Base-by-base conservation (phyloP, 1,140 invertebrate species). In the Drosophila arawakana region DNA sequence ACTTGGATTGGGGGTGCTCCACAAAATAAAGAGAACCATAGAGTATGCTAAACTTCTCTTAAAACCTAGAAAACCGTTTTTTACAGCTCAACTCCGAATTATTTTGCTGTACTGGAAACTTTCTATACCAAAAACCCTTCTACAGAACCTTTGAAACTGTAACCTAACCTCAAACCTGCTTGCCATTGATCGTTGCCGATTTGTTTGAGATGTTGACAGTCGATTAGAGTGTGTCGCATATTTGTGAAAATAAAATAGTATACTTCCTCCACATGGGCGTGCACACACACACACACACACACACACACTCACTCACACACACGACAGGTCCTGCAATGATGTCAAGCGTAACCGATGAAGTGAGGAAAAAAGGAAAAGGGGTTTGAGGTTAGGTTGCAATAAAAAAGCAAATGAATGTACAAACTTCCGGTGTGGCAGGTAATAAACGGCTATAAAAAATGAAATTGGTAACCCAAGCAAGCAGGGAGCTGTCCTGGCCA, bases 331-430 rank as follows among this genome's bases (percentile, higher is more conserved):
- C 54, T 50, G 15, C 9, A 66, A 46, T 15, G 35, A 55, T 73
- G 57, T 69, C 71, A 61, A 55, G 68, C 50, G 68, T 15, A 59
- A 18, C 66, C 54, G 18, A 21, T 11, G 35, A 49, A 47, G 8
- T 5, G 25, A 30, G 25, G 6, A 30, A 30, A 30, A 30, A 30
- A 30, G 25, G 25, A 30, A 62, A 69, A 69, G 65, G 65, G 71
- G 15, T 73, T 73, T 44, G 67, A 62, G 67, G 49, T 70, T 70
- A 46, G 67, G 49, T 39, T 62, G 70, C 70, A 60, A 75, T 75
- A 75, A 75, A 75, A 75, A 75, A 37, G 44, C 39, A 75, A 75
- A 75, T 50, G 60, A 71, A 75, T 75, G 68, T 44, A 59, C 59
- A 71, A 71, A 75, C 73, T 75, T 75, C 73, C 73, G 73, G 73